Evolutionary conservation across 2,797 vertebrate genomes (phyloP), one percentile per base, ranked within the genome.

Genomic region (Enoplosus armatus): DNA sequence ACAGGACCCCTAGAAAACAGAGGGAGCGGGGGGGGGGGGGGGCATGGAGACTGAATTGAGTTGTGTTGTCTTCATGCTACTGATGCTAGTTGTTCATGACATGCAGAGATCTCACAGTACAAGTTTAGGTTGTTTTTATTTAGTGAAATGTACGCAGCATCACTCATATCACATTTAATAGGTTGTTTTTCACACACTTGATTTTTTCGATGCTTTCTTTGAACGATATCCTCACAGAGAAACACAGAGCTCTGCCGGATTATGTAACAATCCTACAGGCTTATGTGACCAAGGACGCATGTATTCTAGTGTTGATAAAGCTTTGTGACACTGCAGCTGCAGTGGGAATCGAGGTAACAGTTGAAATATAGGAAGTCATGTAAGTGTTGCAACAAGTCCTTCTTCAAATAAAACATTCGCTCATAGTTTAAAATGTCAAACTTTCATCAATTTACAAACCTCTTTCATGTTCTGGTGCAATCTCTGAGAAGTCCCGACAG

Each of bases 401-500:
- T 18, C 16, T 41, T 12, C 20, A 61, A 48, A 20, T 10, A 27
- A 37, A 53, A 61, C 33, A 41, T 14, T 8, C 2, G 1, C 24
- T 24, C n/a, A 41, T 8, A 48, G 24, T 55, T 67, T 29, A 22
- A 56, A 53, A 41, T 22, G 4, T 58, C 8, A 33, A 14, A 24
- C 16, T 53, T 43, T 0, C 2, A 24, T 20, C 0, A 27, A 61
- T 65, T 77, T 43, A 92, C 91, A 41, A 81, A 97, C 97, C 97
- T 97, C 86, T 90, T 86, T 97, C 96, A 60, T 95, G 90, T 85
- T 95, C 93, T 33, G 97, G 96, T 29, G 96, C 96, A 7, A 97
- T 95, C 26, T 96, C 95, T 35, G 95, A 95, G 87, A 97, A 98
- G 62, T 96, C 96, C 85, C 96, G 94, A 76, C 97, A 97, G 75